phyloP scores from a whole-genome alignment of 2,888 invertebrate genomes.

The Hirtodrosophila histrioides region DNA sequence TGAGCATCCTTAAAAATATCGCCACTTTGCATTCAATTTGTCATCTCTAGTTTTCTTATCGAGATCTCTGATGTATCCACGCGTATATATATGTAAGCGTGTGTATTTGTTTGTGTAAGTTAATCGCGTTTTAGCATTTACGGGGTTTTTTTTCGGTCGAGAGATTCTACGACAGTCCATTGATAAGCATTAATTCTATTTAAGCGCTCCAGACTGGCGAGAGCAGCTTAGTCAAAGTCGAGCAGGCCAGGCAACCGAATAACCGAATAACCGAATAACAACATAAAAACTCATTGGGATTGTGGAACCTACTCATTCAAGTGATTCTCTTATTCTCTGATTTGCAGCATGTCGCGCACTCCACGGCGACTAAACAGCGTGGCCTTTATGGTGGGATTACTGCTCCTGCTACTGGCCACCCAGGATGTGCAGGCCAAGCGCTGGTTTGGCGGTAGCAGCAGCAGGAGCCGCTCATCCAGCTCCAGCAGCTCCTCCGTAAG shows the following conservation, averaged over 20 bases:
- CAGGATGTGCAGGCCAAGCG: conserved; percentile 68
- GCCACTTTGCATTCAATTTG: background rate
- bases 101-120: background rate
- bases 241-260: conserved; percentile 16
- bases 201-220: conserved; percentile 12
- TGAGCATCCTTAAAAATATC: too few relatives aligned
- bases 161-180: background rate
- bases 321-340: conserved; percentile 1
- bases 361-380: conserved; percentile 41
- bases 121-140: background rate
- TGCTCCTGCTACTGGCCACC: conserved; percentile 53
- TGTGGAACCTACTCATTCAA: background rate
- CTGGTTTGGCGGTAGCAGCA: conserved; percentile 60
- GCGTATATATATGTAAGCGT: conserved; percentile 2
- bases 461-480: conserved; percentile 57
- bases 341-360: conserved; percentile 55
- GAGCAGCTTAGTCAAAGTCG: conserved; percentile 27
- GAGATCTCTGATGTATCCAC: background rate
- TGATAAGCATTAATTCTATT: conserved; percentile 35
- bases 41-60: conserved; percentile 34
- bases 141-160: background rate
- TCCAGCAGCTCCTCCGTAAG: conserved; percentile 40
- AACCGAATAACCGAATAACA: background rate
- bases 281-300: background rate
- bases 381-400: conserved; percentile 39